A percentile compares a stretch with the other conserved stretches of the same genome.
These are phyloP conservation scores for Corythoichthys intestinalis DNA, from an alignment of 2,113 vertebrate genomes.

Conservation along the genomic window DNA sequence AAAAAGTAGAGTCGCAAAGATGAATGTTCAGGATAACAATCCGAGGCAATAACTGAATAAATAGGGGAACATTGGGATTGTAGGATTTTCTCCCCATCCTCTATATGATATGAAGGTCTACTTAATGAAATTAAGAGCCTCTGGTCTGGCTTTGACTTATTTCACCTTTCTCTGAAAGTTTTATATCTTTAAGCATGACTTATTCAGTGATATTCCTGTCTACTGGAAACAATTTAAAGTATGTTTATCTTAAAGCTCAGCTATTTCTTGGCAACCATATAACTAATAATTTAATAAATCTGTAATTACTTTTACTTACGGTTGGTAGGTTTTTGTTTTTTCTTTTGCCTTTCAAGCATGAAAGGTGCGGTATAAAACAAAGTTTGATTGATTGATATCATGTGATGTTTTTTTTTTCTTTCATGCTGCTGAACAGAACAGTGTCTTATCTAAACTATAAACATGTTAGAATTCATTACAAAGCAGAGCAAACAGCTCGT, in stretches of 20 bases:
- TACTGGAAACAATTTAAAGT: constrained; percentile 37
- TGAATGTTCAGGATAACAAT: constrained; percentile 9
- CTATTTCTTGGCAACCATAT: no score
- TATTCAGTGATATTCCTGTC: constrained; percentile 49
- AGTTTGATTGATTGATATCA: constrained; percentile 18
- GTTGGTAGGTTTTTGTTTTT: no score
- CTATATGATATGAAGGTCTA: constrained; percentile 31
- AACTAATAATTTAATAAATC: no score
- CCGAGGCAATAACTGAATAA: constrained; percentile 22
- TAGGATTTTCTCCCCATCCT: constrained; percentile 6
- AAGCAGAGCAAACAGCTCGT: background rate
- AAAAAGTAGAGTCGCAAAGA: constrained; percentile 14
- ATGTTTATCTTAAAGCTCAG: no score
- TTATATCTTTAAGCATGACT: constrained; percentile 51
- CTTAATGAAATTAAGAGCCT: constrained; percentile 10
- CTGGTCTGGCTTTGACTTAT: constrained; percentile 34
- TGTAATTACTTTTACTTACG: no score
- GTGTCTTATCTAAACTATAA: constrained; percentile 29
- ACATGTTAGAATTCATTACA: constrained; percentile 38
- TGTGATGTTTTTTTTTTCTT: constrained; percentile 22
- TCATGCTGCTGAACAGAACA: constrained; percentile 9
- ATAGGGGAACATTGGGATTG: constrained; percentile 31
- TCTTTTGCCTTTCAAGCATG: no score
- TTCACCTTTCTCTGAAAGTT: constrained; percentile 40
- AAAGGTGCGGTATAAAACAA: no score